Evolutionary conservation across 35 echinoderm and acorn worm species (phyloP).

Genomic region (Heliocidaris erythrogramma): DNA sequence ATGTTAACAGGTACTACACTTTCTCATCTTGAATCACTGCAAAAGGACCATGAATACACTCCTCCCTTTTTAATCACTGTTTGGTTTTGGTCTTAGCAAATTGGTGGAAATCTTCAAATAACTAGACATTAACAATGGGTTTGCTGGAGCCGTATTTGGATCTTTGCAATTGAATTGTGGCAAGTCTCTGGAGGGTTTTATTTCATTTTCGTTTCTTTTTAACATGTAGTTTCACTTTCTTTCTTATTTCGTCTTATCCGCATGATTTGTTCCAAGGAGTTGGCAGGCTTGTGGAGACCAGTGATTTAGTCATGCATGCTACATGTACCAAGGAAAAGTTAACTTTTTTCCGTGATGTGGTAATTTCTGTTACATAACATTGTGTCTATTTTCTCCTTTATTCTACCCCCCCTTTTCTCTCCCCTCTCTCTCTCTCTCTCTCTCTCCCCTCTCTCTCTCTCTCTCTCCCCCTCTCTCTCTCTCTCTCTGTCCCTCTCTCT

Average conservation of each 20-base stretch:
- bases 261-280: background rate
- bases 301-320: background rate
- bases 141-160: background rate
- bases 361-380: too few species aligned
- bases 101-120: background rate
- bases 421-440: too few species aligned
- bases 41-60: background rate
- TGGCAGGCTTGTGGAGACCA: background rate
- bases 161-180: background rate
- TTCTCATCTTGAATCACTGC: background rate
- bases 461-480: too few species aligned
- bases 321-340: background rate
- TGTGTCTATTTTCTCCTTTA: too few species aligned
- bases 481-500: too few species aligned
- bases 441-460: too few species aligned
- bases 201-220: background rate
- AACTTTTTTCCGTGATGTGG: background rate
- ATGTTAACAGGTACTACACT: background rate
- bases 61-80: background rate
- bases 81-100: background rate
- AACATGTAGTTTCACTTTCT: background rate
- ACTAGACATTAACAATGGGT: background rate
- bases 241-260: background rate
- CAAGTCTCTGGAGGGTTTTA: background rate
- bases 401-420: too few species aligned